Conservation (phyloP, 2,797 vertebrate genomes). For the Crocidura indochinensis region DNA sequence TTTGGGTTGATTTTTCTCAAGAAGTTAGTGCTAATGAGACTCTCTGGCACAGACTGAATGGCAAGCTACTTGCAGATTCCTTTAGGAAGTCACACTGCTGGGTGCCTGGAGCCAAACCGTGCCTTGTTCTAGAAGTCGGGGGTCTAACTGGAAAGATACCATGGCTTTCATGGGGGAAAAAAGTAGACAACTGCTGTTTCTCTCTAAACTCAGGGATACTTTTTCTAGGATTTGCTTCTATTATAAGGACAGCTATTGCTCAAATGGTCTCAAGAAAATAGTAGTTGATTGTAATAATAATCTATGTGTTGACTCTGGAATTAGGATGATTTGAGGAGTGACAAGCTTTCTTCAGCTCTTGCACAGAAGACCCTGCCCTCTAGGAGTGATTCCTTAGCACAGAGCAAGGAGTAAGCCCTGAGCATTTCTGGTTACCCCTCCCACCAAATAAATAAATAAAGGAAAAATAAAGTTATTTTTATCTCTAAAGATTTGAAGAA, state of each 20-base stretch:
- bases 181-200: background rate
- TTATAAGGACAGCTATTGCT: background rate
- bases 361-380: background rate
- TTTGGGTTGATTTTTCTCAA: slow-evolving; percentile 28
- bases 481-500: too few species aligned
- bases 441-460: too few species aligned
- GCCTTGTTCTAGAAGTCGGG: background rate
- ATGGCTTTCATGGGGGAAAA: background rate
- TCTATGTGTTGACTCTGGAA: background rate
- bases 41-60: background rate
- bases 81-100: background rate
- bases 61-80: background rate
- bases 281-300: background rate
- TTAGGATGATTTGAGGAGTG: background rate
- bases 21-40: background rate
- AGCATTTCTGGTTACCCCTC: too few species aligned
- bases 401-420: too few species aligned
- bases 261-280: background rate
- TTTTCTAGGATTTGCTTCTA: background rate
- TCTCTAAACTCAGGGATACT: slow-evolving; percentile 24
- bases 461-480: too few species aligned
- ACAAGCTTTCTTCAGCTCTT: accelerated
- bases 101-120: background rate
- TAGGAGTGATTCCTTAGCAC: too few species aligned
- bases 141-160: background rate